These are phyloP conservation scores for Noctua fimbriata DNA, from an alignment of 2,888 invertebrate species.

Conservation along the genomic window DNA sequence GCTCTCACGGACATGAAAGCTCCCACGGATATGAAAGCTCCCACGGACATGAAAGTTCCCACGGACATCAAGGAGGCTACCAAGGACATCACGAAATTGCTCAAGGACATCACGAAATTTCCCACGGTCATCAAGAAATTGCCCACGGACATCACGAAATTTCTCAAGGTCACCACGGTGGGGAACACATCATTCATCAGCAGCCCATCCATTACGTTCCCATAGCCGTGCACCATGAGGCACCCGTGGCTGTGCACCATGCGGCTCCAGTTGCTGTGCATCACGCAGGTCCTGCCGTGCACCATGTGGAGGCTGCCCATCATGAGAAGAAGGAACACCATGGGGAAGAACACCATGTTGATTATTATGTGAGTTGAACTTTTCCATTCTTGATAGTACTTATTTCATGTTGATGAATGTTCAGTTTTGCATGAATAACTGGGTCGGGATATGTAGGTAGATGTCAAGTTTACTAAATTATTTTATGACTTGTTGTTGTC, in stretches of 20 bases:
- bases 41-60: constrained; percentile 21
- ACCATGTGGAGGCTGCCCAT: constrained; percentile 41
- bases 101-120: constrained; percentile 19
- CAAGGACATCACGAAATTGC: constrained; percentile 18
- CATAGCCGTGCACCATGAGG: constrained; percentile 59
- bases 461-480: neutral
- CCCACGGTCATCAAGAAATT: constrained; percentile 29
- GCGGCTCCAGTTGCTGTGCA: constrained; percentile 34
- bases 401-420: neutral
- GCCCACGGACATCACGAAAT: constrained; percentile 33
- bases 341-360: constrained; percentile 72
- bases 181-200: constrained; percentile 57
- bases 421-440: neutral
- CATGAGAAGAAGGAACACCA: constrained; percentile 61
- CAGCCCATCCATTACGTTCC: constrained; percentile 60
- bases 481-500: neutral
- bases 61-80: constrained; percentile 24
- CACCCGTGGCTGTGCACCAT: constrained; percentile 54
- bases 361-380: constrained; percentile 76
- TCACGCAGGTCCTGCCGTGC: constrained; percentile 34
- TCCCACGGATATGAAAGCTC: constrained; percentile 20
- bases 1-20: constrained; percentile 12
- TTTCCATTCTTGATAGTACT: neutral
- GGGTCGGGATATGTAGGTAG: neutral
- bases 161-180: constrained; percentile 48